Evolutionary conservation across 2,888 invertebrate genomes (phyloP).

Genomic region (Mythimna albipuncta): DNA sequence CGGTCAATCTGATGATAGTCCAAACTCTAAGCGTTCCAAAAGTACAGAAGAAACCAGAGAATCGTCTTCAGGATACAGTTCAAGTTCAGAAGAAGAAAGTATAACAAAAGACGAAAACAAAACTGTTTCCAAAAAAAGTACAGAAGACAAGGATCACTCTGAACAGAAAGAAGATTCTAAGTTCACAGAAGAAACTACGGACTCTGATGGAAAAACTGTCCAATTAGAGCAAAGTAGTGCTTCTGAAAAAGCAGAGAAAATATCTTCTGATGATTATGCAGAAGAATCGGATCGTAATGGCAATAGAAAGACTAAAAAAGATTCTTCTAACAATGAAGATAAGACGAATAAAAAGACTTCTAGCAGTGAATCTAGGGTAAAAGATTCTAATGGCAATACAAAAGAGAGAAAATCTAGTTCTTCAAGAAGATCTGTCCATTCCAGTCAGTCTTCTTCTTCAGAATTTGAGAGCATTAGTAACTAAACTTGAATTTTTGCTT

Average conservation of each 20-base stretch:
- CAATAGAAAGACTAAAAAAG: not conserved
- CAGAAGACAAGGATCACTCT: not conserved
- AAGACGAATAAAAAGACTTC: not conserved
- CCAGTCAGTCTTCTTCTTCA: not conserved
- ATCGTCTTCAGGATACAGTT: not conserved
- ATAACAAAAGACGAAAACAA: rapidly evolving
- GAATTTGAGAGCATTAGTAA: not conserved
- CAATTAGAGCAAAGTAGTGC: not conserved
- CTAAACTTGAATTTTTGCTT: not conserved
- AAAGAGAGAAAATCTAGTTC: not conserved
- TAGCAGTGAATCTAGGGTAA: not conserved
- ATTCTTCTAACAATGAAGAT: not conserved
- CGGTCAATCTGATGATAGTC: too few relatives aligned
- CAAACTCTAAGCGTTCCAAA: too few relatives aligned
- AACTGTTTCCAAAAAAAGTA: not conserved
- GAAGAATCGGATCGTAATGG: not conserved
- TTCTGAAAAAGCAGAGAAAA: not conserved
- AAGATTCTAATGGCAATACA: not conserved
- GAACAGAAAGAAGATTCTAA: not conserved
- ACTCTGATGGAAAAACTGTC: not conserved
- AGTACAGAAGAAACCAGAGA: not conserved
- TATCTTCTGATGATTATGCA: not conserved
- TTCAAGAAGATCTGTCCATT: not conserved
- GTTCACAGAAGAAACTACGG: not conserved
- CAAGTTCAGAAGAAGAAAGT: not conserved